Evolutionary conservation across 2,113 vertebrate species (phyloP).

Genomic region (Myrmecobius fasciatus): DNA sequence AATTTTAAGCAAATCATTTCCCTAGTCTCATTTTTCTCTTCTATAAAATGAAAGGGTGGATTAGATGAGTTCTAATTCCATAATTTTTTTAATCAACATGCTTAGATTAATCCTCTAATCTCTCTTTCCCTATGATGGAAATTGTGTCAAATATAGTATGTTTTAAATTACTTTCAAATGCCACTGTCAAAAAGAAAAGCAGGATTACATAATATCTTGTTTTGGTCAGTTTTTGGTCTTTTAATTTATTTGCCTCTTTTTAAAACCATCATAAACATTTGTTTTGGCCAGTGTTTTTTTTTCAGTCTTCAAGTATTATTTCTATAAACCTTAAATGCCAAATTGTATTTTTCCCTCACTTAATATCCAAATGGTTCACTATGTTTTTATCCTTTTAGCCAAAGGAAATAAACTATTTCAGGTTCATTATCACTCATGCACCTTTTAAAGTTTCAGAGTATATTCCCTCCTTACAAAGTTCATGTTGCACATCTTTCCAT

Average conservation of each 20-base stretch:
- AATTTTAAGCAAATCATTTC: neutral
- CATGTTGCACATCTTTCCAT: neutral
- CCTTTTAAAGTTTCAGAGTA: neutral
- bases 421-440: neutral
- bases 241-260: conserved; percentile 17
- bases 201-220: neutral
- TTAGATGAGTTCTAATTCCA: neutral
- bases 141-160: neutral
- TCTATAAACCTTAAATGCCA: conserved; percentile 15
- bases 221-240: neutral
- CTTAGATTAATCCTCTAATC: neutral
- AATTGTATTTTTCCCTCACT: conserved; percentile 40
- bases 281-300: conserved; percentile 19
- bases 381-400: neutral
- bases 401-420: neutral
- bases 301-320: conserved; percentile 17
- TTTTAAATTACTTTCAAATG: neutral
- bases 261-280: conserved; percentile 25
- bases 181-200: neutral
- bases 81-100: neutral
- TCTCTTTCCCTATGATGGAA: neutral
- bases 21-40: neutral
- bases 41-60: neutral
- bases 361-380: conserved; percentile 8
- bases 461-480: neutral